These are phyloP conservation scores for Heliconius hewitsoni DNA, from an alignment of 1,140 invertebrate genomes.

Conservation along the genomic window DNA sequence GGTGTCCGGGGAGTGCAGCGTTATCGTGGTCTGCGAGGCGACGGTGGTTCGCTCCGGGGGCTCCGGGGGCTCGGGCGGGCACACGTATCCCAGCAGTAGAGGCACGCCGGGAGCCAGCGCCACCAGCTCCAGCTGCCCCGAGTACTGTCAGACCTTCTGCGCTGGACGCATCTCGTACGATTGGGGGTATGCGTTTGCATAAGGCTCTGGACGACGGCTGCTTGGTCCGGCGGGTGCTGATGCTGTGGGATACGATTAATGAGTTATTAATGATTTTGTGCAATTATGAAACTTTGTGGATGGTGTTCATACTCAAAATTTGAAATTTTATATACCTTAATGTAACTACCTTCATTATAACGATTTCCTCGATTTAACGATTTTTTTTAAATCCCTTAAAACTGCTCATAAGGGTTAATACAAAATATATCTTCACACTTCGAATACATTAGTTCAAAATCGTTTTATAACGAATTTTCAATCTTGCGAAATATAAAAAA, in stretches of 20 bases:
- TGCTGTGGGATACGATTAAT: slow-evolving; percentile 40
- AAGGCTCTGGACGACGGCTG: slow-evolving; percentile 67
- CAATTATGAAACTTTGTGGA: background rate
- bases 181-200: slow-evolving; percentile 77
- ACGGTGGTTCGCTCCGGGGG: slow-evolving; percentile 50
- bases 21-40: slow-evolving; percentile 73
- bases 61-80: slow-evolving; percentile 47
- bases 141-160: slow-evolving; percentile 76
- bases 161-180: slow-evolving; percentile 74
- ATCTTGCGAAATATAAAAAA: too few relatives aligned
- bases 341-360: too few relatives aligned
- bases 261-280: too few relatives aligned
- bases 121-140: slow-evolving; percentile 46
- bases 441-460: too few relatives aligned
- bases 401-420: too few relatives aligned
- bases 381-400: too few relatives aligned
- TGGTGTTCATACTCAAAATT: background rate
- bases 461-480: too few relatives aligned
- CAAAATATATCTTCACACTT: too few relatives aligned
- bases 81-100: slow-evolving; percentile 65
- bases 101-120: slow-evolving; percentile 59
- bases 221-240: slow-evolving; percentile 62
- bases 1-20: slow-evolving; percentile 68
- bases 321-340: too few relatives aligned
- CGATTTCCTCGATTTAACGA: too few relatives aligned